Evolutionary conservation across 2,888 invertebrate genomes (phyloP).

Genomic region (Augochlorella aurata): DNA sequence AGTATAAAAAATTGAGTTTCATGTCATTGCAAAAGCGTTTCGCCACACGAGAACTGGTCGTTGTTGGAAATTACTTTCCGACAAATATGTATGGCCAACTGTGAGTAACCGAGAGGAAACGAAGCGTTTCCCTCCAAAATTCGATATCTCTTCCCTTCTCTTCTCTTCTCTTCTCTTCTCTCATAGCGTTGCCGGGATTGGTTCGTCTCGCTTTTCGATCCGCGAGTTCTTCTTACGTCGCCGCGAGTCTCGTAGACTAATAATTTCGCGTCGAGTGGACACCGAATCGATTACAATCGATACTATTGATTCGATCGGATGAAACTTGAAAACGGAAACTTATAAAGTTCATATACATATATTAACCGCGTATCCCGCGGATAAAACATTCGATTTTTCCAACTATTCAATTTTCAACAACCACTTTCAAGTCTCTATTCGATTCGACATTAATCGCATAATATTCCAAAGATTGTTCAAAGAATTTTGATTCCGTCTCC

Average conservation of each 20-base stretch:
- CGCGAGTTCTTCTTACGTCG: too few relatives aligned
- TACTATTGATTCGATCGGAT: too few relatives aligned
- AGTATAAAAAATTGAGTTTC: slow-evolving; percentile 61
- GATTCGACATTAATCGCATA: not conserved
- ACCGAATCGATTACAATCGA: too few relatives aligned
- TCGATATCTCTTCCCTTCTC: not conserved
- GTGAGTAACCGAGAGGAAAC: slow-evolving; percentile 49
- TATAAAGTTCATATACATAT: not conserved
- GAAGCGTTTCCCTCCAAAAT: slow-evolving; percentile 21
- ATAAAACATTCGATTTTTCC: too few relatives aligned
- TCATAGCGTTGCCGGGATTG: too few relatives aligned
- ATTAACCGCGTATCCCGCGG: not conserved
- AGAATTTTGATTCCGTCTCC: not conserved
- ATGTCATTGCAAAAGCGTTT: slow-evolving; percentile 47
- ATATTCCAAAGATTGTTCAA: not conserved
- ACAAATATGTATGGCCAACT: slow-evolving; percentile 48
- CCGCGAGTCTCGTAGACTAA: slow-evolving; percentile 1
- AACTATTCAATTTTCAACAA: too few relatives aligned
- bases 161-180: too few relatives aligned
- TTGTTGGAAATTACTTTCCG: slow-evolving; percentile 41
- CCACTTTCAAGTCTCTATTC: not conserved
- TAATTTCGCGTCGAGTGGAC: too few relatives aligned
- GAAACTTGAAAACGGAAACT: not conserved
- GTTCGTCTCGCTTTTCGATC: slow-evolving; percentile 23
- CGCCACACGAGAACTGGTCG: slow-evolving; percentile 53